Evolutionary conservation across 2,888 invertebrate species (phyloP).

Genomic region (Heliconius sara): DNA sequence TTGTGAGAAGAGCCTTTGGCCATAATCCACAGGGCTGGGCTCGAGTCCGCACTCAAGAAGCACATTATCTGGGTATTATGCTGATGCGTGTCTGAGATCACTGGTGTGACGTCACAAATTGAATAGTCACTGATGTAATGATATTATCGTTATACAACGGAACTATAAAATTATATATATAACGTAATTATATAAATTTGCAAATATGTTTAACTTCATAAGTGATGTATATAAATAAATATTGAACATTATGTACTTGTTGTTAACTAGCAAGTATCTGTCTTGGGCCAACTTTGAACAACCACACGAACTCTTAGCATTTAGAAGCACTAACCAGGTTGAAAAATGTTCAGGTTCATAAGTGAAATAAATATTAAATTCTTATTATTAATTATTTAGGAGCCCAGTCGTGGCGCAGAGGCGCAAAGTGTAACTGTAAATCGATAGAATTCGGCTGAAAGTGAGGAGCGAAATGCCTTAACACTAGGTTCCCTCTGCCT

Average conservation of each 20-base stretch:
- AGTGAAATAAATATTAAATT: too few relatives aligned
- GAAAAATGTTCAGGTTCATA: too few relatives aligned
- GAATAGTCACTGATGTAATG: background rate
- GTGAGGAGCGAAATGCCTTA: too few relatives aligned
- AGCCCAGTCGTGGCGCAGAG: too few relatives aligned
- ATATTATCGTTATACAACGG: background rate
- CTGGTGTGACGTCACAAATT: conserved; percentile 5
- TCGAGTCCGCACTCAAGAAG: conserved; percentile 71
- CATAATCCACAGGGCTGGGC: conserved; percentile 77
- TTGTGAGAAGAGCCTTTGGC: conserved; percentile 64
- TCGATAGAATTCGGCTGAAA: too few relatives aligned
- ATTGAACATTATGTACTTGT: background rate
- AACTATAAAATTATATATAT: background rate
- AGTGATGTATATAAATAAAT: background rate
- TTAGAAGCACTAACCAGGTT: too few relatives aligned
- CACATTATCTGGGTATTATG: conserved; percentile 80
- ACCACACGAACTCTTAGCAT: too few relatives aligned
- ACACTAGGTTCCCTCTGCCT: too few relatives aligned
- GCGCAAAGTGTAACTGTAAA: too few relatives aligned
- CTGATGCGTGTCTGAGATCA: conserved; percentile 68
- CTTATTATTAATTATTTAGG: too few relatives aligned
- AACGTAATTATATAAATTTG: background rate
- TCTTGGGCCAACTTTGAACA: too few relatives aligned
- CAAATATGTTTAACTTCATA: background rate
- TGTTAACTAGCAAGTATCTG: too few relatives aligned